Evolutionary conservation across 2,888 invertebrate species (phyloP).

Genomic region (Polyommatus iphigenia): DNA sequence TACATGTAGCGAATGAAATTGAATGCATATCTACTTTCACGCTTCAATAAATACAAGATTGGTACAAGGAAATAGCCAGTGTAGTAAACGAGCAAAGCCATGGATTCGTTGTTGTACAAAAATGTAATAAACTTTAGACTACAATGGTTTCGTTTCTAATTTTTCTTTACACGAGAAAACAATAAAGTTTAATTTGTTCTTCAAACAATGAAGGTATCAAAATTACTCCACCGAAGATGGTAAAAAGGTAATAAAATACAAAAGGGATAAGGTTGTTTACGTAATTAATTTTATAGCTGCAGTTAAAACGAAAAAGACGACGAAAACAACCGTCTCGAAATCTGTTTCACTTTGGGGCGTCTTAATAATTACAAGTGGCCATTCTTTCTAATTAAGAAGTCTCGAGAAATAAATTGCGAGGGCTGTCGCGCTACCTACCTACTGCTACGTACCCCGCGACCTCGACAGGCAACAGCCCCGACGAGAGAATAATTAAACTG

Average conservation of each 20-base stretch:
- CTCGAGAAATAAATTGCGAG: slow-evolving; percentile 77
- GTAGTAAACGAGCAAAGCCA: neutral
- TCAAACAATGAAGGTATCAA: slow-evolving; percentile 14
- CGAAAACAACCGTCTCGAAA: slow-evolving; percentile 68
- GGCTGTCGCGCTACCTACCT: slow-evolving; percentile 54
- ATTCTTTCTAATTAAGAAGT: slow-evolving; percentile 80
- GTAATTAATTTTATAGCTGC: slow-evolving; percentile 44
- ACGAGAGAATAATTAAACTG: slow-evolving; percentile 20
- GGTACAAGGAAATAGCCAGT: neutral
- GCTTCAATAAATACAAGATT: neutral
- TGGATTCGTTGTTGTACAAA: neutral
- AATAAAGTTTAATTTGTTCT: slow-evolving; percentile 17
- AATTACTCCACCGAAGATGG: slow-evolving; percentile 25
- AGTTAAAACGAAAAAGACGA: slow-evolving; percentile 56
- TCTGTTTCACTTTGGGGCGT: slow-evolving; percentile 80
- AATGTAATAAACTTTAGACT: neutral
- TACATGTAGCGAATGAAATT: neutral
- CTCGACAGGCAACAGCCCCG: neutral
- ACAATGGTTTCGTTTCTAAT: neutral
- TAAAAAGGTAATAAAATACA: slow-evolving; percentile 35
- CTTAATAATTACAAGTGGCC: slow-evolving; percentile 81
- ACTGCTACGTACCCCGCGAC: neutral
- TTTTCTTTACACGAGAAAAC: neutral
- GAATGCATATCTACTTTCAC: neutral
- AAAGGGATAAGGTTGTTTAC: slow-evolving; percentile 38